A percentile compares a stretch with the other conserved stretches of the same genome.
These are phyloP conservation scores for Luperina testacea DNA, from an alignment of 2,888 invertebrate species.

Conservation along the genomic window DNA sequence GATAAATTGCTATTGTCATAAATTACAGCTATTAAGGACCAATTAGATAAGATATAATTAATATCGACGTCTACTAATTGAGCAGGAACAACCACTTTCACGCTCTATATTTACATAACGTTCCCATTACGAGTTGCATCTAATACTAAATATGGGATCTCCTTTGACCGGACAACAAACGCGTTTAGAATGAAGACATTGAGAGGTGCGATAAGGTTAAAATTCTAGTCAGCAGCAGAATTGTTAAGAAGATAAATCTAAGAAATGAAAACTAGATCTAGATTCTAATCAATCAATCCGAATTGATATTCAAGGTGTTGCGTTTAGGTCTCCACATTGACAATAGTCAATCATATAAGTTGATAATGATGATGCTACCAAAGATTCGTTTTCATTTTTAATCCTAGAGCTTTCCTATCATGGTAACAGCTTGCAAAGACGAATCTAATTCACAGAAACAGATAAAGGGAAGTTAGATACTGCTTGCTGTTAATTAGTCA, in stretches of 20 bases:
- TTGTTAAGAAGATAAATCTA: neutral
- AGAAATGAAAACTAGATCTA: neutral
- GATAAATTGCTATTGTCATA: constrained; percentile 23
- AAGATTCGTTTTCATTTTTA: neutral
- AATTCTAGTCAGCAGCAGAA: neutral
- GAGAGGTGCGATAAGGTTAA: neutral
- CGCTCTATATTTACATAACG: constrained; percentile 47
- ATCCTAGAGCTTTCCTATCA: neutral
- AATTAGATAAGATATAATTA: constrained; percentile 54
- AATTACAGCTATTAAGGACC: constrained; percentile 29
- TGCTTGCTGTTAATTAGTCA: constrained; percentile 26
- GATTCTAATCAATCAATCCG: neutral
- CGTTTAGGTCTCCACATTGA: neutral
- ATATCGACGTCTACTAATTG: constrained; percentile 40
- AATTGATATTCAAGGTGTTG: neutral
- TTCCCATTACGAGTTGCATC: constrained; percentile 1
- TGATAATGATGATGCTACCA: neutral
- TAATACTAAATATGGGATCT: constrained; percentile 20
- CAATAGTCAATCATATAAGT: neutral
- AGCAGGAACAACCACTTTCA: constrained; percentile 49
- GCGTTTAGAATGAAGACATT: neutral
- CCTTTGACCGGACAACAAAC: constrained; percentile 30
- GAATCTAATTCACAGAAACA: neutral
- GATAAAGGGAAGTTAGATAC: neutral
- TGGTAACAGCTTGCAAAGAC: neutral